A percentile compares a stretch with the other conserved stretches of the same genome.
Conservation (phyloP, 2,797 vertebrate genomes). For the Bothrops alternatus region DNA sequence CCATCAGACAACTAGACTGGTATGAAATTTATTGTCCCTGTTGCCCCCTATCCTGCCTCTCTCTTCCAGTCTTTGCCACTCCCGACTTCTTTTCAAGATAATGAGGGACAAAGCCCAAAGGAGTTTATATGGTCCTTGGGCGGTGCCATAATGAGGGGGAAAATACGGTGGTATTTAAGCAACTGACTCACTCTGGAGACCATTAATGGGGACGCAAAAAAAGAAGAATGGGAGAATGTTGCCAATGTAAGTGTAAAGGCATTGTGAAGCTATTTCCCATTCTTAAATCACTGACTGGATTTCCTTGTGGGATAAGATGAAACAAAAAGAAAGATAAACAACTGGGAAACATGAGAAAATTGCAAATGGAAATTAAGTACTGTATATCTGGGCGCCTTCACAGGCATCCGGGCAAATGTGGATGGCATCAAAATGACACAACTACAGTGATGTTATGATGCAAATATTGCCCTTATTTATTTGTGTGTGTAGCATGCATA, state of each 20-base stretch:
- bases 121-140: background rate
- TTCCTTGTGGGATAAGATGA: background rate
- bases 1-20: background rate
- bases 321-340: background rate
- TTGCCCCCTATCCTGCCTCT: background rate
- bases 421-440: background rate
- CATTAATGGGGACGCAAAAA: background rate
- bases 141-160: background rate
- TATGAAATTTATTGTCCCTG: background rate
- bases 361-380: background rate
- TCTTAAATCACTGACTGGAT: background rate
- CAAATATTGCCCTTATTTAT: background rate
- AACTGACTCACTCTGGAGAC: background rate
- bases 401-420: background rate
- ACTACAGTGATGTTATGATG: background rate
- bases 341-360: background rate
- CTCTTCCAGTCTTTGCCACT: background rate
- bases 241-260: background rate
- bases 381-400: background rate
- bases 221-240: background rate
- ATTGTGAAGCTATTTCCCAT: background rate
- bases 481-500: background rate
- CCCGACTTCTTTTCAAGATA: background rate
- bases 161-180: background rate
- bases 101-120: background rate